These are phyloP conservation scores for Salminus brasiliensis DNA, from an alignment of 2,113 vertebrate species.

Conservation along the genomic window DNA sequence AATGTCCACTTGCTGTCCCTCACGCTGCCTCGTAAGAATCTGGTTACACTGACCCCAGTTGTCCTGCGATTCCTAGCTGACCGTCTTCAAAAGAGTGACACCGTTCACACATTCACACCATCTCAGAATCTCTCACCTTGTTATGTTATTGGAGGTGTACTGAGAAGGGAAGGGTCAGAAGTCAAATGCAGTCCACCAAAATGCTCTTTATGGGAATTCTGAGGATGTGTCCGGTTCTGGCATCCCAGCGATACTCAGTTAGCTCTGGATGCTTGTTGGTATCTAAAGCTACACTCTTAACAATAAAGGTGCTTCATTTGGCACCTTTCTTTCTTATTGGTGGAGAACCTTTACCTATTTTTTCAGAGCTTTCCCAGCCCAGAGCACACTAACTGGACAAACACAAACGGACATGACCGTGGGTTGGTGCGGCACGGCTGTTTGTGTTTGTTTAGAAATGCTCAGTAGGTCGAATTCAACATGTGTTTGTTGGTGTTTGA, in stretches of 20 bases:
- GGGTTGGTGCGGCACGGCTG: too few relatives aligned
- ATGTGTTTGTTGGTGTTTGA: too few relatives aligned
- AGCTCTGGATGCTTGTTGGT: not conserved
- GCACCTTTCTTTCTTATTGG: too few relatives aligned
- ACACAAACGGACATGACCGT: too few relatives aligned
- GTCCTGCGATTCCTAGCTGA: slow-evolving; percentile 62
- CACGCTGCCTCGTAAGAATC: slow-evolving; percentile 30
- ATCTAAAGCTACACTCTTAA: not conserved
- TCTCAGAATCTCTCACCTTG: slow-evolving; percentile 65
- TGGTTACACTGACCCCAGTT: slow-evolving; percentile 73
- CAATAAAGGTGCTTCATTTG: too few relatives aligned
- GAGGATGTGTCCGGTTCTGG: slow-evolving; percentile 12
- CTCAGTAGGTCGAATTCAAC: too few relatives aligned
- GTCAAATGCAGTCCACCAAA: slow-evolving; percentile 52
- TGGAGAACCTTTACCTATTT: too few relatives aligned
- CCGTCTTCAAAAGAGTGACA: slow-evolving; percentile 65
- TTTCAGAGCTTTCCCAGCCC: too few relatives aligned
- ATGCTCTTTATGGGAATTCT: slow-evolving; percentile 40
- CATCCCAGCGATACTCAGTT: not conserved
- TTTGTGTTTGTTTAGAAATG: too few relatives aligned
- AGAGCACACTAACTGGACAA: too few relatives aligned
- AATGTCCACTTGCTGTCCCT: slow-evolving; percentile 18
- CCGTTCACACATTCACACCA: slow-evolving; percentile 65
- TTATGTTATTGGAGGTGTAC: slow-evolving; percentile 63
- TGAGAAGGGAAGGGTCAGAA: slow-evolving; percentile 63